A percentile compares a stretch with the other conserved stretches of the same genome.
These are phyloP conservation scores for Gastrophryne carolinensis DNA, from an alignment of 2,797 vertebrate genomes.

Conservation along the genomic window DNA sequence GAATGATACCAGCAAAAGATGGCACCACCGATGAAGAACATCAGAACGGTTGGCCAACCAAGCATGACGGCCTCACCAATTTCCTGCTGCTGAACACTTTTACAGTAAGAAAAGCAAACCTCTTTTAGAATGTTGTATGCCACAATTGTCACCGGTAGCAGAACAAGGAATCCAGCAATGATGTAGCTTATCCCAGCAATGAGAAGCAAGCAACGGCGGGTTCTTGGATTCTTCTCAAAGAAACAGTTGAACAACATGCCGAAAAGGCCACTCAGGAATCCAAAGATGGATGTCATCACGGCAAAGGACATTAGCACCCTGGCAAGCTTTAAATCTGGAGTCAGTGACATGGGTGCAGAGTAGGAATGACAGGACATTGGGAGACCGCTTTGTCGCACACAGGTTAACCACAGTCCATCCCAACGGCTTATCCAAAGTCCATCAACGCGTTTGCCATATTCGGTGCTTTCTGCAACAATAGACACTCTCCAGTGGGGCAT, in stretches of 20 bases:
- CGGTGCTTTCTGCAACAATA: conserved; percentile 83
- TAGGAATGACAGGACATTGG: conserved; percentile 78
- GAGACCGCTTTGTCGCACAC: conserved; percentile 75
- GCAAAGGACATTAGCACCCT: conserved; percentile 82
- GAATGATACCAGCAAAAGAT: conserved; percentile 60
- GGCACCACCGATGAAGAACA: conserved; percentile 72
- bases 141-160: conserved; percentile 86
- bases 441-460: conserved; percentile 73
- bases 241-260: conserved; percentile 78
- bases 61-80: conserved; percentile 89
- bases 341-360: conserved; percentile 69
- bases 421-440: conserved; percentile 58
- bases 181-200: conserved; percentile 76
- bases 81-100: conserved; percentile 80
- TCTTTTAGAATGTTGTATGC: conserved; percentile 79
- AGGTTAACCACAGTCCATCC: conserved; percentile 96
- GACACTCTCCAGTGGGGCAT: conserved; percentile 94
- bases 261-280: conserved; percentile 72
- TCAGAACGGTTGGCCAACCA: conserved; percentile 78
- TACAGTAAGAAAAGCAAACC: conserved; percentile 74
- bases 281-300: conserved; percentile 63
- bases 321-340: conserved; percentile 68
- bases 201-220: conserved; percentile 67
- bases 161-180: conserved; percentile 69
- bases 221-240: conserved; percentile 60